Percentiles rank a stretch among this genome's conserved stretches.
Conservation (phyloP, 2,888 invertebrate genomes). For the Cyaniris semiargus region DNA sequence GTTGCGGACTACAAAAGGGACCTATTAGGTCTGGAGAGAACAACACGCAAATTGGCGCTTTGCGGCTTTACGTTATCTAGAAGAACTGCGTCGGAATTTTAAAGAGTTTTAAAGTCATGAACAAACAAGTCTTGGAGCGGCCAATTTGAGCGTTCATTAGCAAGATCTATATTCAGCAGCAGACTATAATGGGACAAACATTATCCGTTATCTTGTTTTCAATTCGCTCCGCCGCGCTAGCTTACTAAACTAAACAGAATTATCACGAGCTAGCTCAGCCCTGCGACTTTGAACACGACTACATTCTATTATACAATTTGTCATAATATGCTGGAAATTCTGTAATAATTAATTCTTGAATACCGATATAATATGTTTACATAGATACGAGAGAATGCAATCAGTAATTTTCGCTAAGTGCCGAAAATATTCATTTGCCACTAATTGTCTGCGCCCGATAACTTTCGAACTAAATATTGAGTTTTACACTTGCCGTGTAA, state of each 20-base stretch:
- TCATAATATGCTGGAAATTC: not conserved
- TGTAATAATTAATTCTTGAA: not conserved
- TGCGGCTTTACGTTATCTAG: not conserved
- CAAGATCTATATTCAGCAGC: slow-evolving; percentile 18
- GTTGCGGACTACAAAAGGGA: not conserved
- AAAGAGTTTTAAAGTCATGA: slow-evolving; percentile 15
- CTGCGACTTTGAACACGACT: not conserved
- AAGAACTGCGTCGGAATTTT: slow-evolving; percentile 7
- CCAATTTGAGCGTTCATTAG: slow-evolving; percentile 12
- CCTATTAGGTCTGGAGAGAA: not conserved
- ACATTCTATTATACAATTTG: not conserved
- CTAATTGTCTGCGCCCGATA: slow-evolving; percentile 6
- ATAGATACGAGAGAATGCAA: not conserved
- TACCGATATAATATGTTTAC: not conserved
- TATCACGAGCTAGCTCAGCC: slow-evolving; percentile 10
- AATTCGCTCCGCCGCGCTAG: slow-evolving; percentile 10
- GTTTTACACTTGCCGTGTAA: slow-evolving; percentile 38
- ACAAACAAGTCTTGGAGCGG: slow-evolving; percentile 9
- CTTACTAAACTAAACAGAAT: slow-evolving; percentile 15
- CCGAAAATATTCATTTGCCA: not conserved
- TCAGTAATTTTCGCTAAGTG: not conserved
- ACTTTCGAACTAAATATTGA: slow-evolving; percentile 11
- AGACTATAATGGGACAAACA: slow-evolving; percentile 13
- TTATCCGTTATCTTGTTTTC: slow-evolving; percentile 24
- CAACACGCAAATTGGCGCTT: slow-evolving; percentile 12